Base-by-base conservation (phyloP, 1,140 invertebrate species). In the Pollicipes pollicipes region DNA sequence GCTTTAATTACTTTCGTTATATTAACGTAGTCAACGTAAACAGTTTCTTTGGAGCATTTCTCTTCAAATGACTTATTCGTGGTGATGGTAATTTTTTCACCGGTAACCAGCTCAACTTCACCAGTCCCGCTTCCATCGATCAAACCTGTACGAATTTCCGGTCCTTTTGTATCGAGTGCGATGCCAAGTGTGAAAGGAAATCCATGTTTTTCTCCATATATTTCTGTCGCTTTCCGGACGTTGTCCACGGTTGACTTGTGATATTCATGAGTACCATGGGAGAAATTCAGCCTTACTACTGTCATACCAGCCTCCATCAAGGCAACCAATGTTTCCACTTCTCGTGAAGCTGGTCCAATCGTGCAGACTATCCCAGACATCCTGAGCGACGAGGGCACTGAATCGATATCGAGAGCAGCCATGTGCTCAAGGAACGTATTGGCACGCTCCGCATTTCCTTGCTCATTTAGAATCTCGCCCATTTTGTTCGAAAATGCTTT, bases 291-390 rank as follows among this genome's bases (percentile, higher is more conserved):
- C 72, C 97, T 86, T 10, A 95, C 96, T 74, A 99, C 88, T 76
- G 98, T 98, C 96, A 99, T 98, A 29, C 97, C 97, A 27, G 91
- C 92, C 75, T 91, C 89, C 80, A 99, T 97, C 95, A 99, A 97
- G 77, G 96, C 86, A 77, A 94, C 90, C 32, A 99, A 80, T 77
- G 87, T 91, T 37, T 87, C 87, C 0, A 92, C 88, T 71, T 88
- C 86, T 67, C 88, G 82, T 28, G 93, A 97, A 13, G 88, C 93
- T 13, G 97, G 97, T 84, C 91, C 96, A 78, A 99, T 98, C 16
- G 97, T 99, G 81, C 97, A 99, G 77, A 99, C 95, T 75, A 99
- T 97, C 45, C 95, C 95, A 3, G 95, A 95, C 29, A 97, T 86
- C 72, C 97, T 85, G 1, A 91, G 85, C 78, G 86, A 89, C 6